These are phyloP conservation scores for Drosophila orena DNA, from an alignment of 1,140 invertebrate species.

Conservation along the genomic window DNA sequence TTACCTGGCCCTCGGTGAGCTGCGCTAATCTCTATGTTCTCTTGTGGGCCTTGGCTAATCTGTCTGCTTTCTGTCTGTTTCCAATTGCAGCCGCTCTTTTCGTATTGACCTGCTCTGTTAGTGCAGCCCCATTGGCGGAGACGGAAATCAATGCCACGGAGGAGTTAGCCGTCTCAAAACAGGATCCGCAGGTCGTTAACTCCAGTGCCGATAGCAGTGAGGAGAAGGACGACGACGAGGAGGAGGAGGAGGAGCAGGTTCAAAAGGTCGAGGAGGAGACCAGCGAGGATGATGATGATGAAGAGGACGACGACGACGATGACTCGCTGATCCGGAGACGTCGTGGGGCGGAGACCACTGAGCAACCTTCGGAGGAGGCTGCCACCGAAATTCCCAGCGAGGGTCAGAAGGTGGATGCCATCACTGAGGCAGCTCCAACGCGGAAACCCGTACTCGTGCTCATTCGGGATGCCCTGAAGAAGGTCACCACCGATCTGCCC, in stretches of 20 bases:
- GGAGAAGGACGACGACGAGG: slow-evolving; percentile 38
- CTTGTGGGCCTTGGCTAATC: neutral
- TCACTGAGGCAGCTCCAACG: slow-evolving; percentile 31
- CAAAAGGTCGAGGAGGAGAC: slow-evolving; percentile 42
- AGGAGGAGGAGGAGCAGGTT: slow-evolving; percentile 26
- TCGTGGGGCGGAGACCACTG: slow-evolving; percentile 42
- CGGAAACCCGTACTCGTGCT: slow-evolving; percentile 75
- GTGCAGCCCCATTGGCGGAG: slow-evolving; percentile 28
- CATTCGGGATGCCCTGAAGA: slow-evolving; percentile 78
- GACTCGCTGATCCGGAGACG: slow-evolving; percentile 50
- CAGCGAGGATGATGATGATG: slow-evolving; percentile 55
- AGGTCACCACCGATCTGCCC: slow-evolving; percentile 76
- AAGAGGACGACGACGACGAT: slow-evolving; percentile 53
- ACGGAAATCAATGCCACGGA: slow-evolving; percentile 15
- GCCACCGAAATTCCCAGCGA: slow-evolving; percentile 39
- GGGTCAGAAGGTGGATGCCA: slow-evolving; percentile 28
- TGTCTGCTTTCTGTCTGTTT: too few relatives aligned
- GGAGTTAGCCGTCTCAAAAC: slow-evolving; percentile 27
- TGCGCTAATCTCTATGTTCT: neutral
- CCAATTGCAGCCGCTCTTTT: slow-evolving; percentile 47
- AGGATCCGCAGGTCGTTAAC: slow-evolving; percentile 15
- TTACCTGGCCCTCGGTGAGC: slow-evolving; percentile 61
- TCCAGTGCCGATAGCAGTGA: slow-evolving; percentile 60
- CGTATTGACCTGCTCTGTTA: slow-evolving; percentile 46
- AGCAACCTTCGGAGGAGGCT: slow-evolving; percentile 20